phyloP scores from a whole-genome alignment of 2,113 vertebrate species.

The Etheostoma spectabile region DNA sequence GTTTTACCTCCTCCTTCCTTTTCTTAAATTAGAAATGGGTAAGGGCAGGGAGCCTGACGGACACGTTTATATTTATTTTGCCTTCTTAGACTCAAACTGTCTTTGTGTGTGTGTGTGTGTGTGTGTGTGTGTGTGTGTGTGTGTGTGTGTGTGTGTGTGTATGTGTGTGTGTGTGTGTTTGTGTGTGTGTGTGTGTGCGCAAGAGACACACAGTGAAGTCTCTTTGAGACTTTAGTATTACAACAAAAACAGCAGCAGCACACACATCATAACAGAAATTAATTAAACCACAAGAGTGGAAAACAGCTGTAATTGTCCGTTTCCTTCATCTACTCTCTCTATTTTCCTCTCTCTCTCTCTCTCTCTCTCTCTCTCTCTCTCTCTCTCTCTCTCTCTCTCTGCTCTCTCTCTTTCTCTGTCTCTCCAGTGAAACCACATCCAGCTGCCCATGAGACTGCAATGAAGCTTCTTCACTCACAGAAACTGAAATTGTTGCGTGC shows the following conservation, averaged over 20 bases:
- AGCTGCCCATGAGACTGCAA: conserved; percentile 19
- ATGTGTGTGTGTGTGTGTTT: conserved; percentile 5
- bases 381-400: too few species aligned
- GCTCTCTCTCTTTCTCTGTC: too few species aligned
- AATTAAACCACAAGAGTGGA: conserved; percentile 43
- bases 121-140: conserved; percentile 15
- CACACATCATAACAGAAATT: conserved; percentile 26
- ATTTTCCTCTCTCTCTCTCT: conserved; percentile 1
- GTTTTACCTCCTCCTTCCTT: conserved; percentile 26
- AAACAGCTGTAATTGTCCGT: conserved; percentile 28
- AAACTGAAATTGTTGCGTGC: conserved; percentile 24
- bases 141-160: conserved; percentile 21
- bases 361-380: too few species aligned
- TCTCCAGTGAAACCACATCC: conserved; percentile 8
- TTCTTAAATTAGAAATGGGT: conserved; percentile 48
- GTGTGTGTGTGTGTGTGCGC: conserved; percentile 2
- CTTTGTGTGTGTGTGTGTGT: background rate
- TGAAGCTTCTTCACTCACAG: conserved; percentile 17
- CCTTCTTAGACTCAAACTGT: conserved; percentile 12
- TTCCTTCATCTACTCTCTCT: conserved; percentile 5
- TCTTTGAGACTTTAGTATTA: conserved; percentile 9
- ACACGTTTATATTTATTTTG: conserved; percentile 58
- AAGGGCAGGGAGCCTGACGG: conserved; percentile 28
- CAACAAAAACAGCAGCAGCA: conserved; percentile 20
- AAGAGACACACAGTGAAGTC: background rate